Evolutionary conservation across 2,797 vertebrate genomes (phyloP), one percentile per base, ranked within the genome.

Genomic region (Thalassophryne amazonica): DNA sequence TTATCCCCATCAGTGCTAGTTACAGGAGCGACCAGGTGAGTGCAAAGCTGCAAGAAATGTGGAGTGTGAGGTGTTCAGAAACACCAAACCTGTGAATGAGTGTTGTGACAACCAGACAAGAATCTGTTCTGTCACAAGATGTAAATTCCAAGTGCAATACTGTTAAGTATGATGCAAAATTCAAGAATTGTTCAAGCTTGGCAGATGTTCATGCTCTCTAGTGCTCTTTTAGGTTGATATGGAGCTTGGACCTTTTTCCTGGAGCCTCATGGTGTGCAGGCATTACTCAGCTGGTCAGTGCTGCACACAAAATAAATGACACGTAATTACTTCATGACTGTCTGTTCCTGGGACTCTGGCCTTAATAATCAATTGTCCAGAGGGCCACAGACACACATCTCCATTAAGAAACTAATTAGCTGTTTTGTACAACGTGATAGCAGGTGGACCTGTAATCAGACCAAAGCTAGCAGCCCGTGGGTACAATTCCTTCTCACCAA

Each of bases 361-460:
- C 35, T 46, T 45, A 60, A 18, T 43, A 37, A 25, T 45, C 22
- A 19, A 28, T 49, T 52, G 27, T 68, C 55, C 15, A 45, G 33
- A 15, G 33, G 8, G 25, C 29, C 13, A 6, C 24, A 18, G 21
- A 7, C 21, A 7, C 29, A 24, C 11, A 12, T 16, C 27, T 30
- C 60, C 56, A 73, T 79, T 69, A 77, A 61, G 42, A 36, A 54
- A 47, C 57, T 81, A 78, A 87, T 78, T 69, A 76, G 72, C 60
- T 60, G 54, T 23, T 51, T 27, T 53, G 64, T 66, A 76, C 62
- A 75, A 49, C 77, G 67, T 57, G 69, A 86, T 80, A 74, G 69
- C 63, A 79, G 80, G 73, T 74, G 42, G 81, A 76, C 71, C 68
- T 39, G 15, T 55, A 77, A 86, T 85, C 76, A 83, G 53, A 62